Evolutionary conservation across 37 sponge, comb jelly and placozoan species (phyloP).

Genomic region (Eunapius fragilis): DNA sequence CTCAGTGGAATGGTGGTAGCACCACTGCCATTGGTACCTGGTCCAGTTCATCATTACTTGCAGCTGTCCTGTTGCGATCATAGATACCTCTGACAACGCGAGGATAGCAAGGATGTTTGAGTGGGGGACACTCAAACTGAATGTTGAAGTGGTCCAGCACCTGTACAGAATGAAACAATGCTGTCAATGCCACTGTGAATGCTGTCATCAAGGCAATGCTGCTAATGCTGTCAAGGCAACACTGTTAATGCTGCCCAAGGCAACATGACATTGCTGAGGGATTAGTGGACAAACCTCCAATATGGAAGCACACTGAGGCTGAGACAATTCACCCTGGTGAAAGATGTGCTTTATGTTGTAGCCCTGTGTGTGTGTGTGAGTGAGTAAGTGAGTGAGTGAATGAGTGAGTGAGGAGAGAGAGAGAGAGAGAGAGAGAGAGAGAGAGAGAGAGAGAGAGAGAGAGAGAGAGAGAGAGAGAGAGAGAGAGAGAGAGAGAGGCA

Average conservation of each 20-base stretch:
- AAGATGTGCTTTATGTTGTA: slow-evolving; percentile 43
- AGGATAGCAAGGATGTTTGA: background rate
- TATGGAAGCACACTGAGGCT: slow-evolving; percentile 1
- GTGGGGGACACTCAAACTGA: slow-evolving; percentile 2
- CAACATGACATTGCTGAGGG: background rate
- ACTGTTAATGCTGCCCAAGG: no score
- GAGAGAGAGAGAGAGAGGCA: background rate
- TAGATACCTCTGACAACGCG: slow-evolving; percentile 18
- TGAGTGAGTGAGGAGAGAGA: background rate
- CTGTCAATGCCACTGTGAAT: no score
- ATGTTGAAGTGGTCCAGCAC: slow-evolving; percentile 22
- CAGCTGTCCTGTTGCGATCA: background rate
- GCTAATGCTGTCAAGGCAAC: no score
- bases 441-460: no score
- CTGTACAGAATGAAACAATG: background rate
- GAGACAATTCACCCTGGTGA: slow-evolving; percentile 3
- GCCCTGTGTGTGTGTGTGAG: slow-evolving; percentile 24
- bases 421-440: no score
- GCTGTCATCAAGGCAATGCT: no score
- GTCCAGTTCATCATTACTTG: background rate
- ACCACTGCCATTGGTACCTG: background rate
- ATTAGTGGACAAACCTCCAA: slow-evolving; percentile 15
- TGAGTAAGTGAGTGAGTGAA: no score
- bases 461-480: no score
- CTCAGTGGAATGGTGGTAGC: background rate